phyloP scores from a whole-genome alignment of 2,113 vertebrate species.

The Bombycilla garrulus region DNA sequence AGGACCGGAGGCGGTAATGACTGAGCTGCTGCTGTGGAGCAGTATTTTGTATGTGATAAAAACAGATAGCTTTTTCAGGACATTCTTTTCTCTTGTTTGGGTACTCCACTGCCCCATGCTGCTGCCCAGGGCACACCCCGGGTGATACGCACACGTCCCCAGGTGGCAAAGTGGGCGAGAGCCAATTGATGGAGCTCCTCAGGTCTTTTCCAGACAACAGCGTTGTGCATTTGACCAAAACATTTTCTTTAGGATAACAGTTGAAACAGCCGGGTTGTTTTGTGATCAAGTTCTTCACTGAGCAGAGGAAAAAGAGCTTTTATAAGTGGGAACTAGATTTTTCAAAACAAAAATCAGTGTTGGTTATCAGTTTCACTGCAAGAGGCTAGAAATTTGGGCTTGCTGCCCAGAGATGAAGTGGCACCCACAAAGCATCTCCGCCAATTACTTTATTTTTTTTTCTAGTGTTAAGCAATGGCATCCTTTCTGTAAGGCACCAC shows the following conservation, averaged over 20 bases:
- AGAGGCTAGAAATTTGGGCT: neutral
- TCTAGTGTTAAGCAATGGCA: fast-evolving
- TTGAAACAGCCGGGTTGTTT: neutral
- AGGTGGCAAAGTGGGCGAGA: neutral
- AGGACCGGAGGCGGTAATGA: fast-evolving
- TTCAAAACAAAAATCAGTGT: neutral
- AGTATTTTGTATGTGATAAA: fast-evolving
- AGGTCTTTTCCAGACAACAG: neutral
- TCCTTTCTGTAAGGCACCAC: neutral
- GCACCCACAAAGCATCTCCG: neutral
- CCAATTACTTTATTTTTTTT: no score
- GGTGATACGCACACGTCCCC: fast-evolving
- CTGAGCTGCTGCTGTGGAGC: neutral
- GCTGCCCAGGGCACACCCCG: no score
- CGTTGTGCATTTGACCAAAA: neutral
- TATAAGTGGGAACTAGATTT: fast-evolving
- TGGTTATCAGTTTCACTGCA: neutral
- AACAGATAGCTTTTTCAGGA: neutral
- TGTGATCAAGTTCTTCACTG: neutral
- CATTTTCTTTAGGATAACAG: neutral
- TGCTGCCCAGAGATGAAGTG: neutral
- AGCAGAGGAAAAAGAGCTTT: neutral
- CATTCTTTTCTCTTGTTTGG: neutral
- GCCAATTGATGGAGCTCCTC: neutral
- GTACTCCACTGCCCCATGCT: fast-evolving